phyloP scores from a whole-genome alignment of 2,888 invertebrate species.

The Chouioia cunea region DNA sequence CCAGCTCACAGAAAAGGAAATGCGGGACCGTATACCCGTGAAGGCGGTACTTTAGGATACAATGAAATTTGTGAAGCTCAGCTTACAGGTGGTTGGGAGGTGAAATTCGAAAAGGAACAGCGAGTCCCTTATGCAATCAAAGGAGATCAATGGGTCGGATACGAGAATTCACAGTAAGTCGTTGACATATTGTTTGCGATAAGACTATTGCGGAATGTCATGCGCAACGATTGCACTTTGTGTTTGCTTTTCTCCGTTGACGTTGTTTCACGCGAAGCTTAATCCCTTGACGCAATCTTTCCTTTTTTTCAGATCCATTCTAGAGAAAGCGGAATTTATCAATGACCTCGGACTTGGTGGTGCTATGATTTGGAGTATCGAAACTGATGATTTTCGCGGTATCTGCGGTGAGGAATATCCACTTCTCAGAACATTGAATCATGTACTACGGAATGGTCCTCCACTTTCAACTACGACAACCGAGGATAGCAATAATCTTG shows the following conservation, averaged over 20 bases:
- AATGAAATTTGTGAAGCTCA: slow-evolving; percentile 72
- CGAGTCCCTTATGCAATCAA: slow-evolving; percentile 66
- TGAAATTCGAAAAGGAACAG: slow-evolving; percentile 63
- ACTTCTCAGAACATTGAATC: slow-evolving; percentile 75
- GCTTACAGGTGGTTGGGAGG: slow-evolving; percentile 54
- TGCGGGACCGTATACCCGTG: slow-evolving; percentile 75
- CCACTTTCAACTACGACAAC: slow-evolving; percentile 55
- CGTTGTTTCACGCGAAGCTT: no score
- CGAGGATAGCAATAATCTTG: neutral
- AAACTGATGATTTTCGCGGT: slow-evolving; percentile 83
- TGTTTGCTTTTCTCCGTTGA: no score
- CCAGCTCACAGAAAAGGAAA: slow-evolving; percentile 69
- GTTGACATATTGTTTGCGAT: no score
- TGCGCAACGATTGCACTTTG: no score
- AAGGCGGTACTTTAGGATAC: slow-evolving; percentile 77
- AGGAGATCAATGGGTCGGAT: slow-evolving; percentile 54
- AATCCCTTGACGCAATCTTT: no score
- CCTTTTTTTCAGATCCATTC: slow-evolving; percentile 18
- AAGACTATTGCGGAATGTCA: no score
- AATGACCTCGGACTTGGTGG: slow-evolving; percentile 70
- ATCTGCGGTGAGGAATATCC: slow-evolving; percentile 75
- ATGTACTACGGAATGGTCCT: slow-evolving; percentile 52
- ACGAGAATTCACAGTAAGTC: slow-evolving; percentile 54
- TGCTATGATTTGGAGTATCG: slow-evolving; percentile 84
- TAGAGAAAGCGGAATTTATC: slow-evolving; percentile 60